Evolutionary conservation across 2,888 invertebrate species (phyloP).

Genomic region (Epiblema foenella): DNA sequence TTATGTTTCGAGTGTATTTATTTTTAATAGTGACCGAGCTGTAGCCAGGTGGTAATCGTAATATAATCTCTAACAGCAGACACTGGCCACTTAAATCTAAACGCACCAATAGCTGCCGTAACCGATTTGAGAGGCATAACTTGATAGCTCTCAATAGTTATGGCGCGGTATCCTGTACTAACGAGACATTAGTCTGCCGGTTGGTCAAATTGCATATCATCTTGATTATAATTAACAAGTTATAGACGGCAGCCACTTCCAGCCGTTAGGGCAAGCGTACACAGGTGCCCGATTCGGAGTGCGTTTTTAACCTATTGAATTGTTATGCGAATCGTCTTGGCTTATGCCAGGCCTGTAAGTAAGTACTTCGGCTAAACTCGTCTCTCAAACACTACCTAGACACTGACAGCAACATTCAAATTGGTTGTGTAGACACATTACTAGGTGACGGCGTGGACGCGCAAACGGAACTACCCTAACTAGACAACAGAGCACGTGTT

Average conservation of each 20-base stretch:
- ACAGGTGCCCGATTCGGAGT: neutral
- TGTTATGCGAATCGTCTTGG: too few species aligned
- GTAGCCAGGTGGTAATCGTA: neutral
- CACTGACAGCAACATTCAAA: too few species aligned
- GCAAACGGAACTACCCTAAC: too few species aligned
- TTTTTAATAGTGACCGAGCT: neutral
- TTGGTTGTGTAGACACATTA: too few species aligned
- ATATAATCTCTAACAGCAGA: constrained; percentile 4
- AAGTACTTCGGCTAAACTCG: too few species aligned
- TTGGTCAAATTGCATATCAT: constrained; percentile 68
- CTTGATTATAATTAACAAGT: constrained; percentile 75
- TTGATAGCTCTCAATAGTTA: constrained; percentile 48
- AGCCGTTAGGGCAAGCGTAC: constrained; percentile 58
- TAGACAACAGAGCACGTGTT: too few species aligned
- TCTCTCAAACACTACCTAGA: too few species aligned
- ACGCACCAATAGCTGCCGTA: constrained; percentile 39
- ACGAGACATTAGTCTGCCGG: constrained; percentile 64
- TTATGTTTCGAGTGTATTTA: neutral
- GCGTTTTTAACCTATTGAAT: neutral
- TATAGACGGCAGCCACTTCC: constrained; percentile 61
- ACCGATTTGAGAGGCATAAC: constrained; percentile 48
- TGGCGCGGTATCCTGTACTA: constrained; percentile 48
- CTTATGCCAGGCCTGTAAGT: too few species aligned
- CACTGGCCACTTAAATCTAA: constrained; percentile 41
- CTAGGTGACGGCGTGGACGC: too few species aligned